Evolutionary conservation across 2,113 vertebrate genomes (phyloP), one percentile per base, ranked within the genome.

Genomic region (Zingel zingel): DNA sequence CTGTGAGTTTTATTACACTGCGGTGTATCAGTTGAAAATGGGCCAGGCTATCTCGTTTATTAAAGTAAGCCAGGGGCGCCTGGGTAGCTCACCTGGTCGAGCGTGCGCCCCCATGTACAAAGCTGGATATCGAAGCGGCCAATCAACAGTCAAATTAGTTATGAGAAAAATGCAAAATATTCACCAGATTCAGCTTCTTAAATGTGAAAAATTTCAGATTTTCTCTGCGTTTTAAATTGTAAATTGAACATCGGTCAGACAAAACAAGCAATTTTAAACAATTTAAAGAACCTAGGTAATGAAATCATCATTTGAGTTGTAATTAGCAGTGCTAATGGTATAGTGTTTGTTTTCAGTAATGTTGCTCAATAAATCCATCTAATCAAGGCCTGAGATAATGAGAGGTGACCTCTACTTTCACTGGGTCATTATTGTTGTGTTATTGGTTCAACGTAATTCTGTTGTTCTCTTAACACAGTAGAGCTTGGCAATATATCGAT

Each of bases 311-410:
- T 48, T 39, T 45, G 39, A 78, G 33, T 50, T 64, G 53, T 79
- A 71, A 74, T 74, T 57, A 13, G 69, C 64, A 9, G 56, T 64
- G 33, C 65, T 78, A 54, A 25, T 50, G 39, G 53, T 45, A 59
- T 68, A 18, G 61, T 21, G 23, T 67, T 61, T 62, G 36, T 25
- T 63, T 71, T 88, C 61, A 33, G 27, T 78, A 30, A 74, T 62
- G 45, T 36, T 57, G 74, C 48, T 91, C 84, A 69, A 64, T 91
- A 83, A 65, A 82, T 72, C 71, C 14, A 74, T 80, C 57, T 51
- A 47, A 84, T 88, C 39, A 11, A 77, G 27, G 48, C 67, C 58
- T n/a, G 43, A 48, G 51, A 61, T 82, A 83, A 80, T 83, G 51
- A 77, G 81, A 75, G 56, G 15, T 71, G 71, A 83, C 78, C 71